Percentiles rank a stretch among this genome's conserved stretches.
These are phyloP conservation scores for Opisthocomus hoazin DNA, from an alignment of 2,113 vertebrate species.

Conservation along the genomic window DNA sequence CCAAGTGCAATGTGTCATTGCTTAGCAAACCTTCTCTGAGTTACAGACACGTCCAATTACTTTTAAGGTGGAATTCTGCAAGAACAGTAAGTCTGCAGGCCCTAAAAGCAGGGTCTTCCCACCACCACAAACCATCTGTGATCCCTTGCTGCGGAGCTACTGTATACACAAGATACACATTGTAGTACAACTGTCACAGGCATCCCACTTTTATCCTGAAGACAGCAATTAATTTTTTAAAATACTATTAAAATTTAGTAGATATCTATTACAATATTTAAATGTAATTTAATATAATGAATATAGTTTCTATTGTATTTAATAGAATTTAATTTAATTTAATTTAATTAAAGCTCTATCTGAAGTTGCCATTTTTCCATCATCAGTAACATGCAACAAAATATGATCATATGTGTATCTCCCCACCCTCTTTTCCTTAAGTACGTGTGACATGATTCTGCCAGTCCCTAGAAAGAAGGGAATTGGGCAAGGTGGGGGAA, in stretches of 20 bases:
- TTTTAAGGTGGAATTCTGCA: conserved; percentile 77
- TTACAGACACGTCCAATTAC: conserved; percentile 28
- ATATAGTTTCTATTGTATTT: too few relatives aligned
- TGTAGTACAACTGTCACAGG: not conserved
- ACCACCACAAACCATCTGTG: not conserved
- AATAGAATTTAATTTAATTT: too few relatives aligned
- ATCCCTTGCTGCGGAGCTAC: not conserved
- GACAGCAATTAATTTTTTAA: not conserved
- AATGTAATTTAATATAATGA: too few relatives aligned
- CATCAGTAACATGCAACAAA: not conserved
- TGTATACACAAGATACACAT: not conserved
- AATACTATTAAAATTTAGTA: too few relatives aligned
- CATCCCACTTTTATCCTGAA: not conserved
- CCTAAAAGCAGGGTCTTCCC: not conserved
- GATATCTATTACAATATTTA: too few relatives aligned
- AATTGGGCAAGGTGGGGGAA: not conserved
- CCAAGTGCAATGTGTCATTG: conserved; percentile 83
- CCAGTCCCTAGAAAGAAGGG: not conserved
- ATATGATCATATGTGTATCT: not conserved
- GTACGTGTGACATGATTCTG: not conserved
- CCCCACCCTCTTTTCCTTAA: not conserved
- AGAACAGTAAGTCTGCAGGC: not conserved
- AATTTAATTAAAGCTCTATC: not conserved
- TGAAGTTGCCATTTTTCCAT: not conserved
- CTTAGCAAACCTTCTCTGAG: conserved; percentile 59